A percentile compares a stretch with the other conserved stretches of the same genome.
phyloP scores from a whole-genome alignment of 2,797 vertebrate genomes.

The Pelochelys cantorii region DNA sequence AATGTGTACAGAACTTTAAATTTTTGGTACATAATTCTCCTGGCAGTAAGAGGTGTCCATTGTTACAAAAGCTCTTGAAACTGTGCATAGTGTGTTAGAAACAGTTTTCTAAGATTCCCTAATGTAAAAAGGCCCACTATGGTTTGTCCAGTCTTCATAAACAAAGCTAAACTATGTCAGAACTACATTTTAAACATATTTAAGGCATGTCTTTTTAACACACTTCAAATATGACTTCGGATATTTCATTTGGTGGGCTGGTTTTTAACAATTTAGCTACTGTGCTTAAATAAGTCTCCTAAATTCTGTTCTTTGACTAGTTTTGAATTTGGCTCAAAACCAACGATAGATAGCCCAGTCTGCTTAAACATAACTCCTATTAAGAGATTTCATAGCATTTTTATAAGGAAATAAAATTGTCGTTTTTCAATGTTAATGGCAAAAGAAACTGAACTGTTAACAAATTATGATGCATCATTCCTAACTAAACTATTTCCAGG shows the following conservation, averaged over 20 bases:
- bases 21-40: too few relatives aligned
- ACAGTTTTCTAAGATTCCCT: background rate
- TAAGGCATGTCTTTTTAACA: background rate
- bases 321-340: background rate
- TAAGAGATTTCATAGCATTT: background rate
- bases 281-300: background rate
- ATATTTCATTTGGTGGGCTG: background rate
- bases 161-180: background rate
- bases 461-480: background rate
- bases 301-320: background rate
- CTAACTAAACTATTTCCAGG: background rate
- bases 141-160: rapidly evolving
- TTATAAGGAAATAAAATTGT: background rate
- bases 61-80: rapidly evolving
- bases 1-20: too few relatives aligned
- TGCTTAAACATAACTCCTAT: background rate
- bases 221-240: background rate
- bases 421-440: background rate
- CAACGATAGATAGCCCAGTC: background rate
- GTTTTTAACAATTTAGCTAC: background rate
- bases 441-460: background rate
- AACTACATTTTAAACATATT: background rate
- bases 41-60: background rate
- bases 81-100: rapidly evolving
- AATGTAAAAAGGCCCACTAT: background rate